Percentiles rank a stretch among this genome's conserved stretches.
Conservation (phyloP, 1,140 invertebrate genomes). For the Brachionus sp. region DNA sequence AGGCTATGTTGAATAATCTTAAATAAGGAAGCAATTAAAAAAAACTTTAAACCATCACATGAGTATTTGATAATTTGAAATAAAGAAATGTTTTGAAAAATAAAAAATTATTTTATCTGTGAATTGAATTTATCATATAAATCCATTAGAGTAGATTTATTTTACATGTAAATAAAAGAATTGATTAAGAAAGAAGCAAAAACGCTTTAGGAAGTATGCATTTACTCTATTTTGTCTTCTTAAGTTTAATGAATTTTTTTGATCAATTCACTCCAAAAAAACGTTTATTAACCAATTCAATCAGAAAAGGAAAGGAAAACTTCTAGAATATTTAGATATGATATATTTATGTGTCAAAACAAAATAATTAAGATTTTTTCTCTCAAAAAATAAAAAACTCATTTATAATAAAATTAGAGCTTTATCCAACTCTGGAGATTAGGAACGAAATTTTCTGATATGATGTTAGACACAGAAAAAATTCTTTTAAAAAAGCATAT, state of each 20-base stretch:
- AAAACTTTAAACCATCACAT: no score
- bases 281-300: neutral
- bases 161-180: no score
- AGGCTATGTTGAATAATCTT: no score
- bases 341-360: neutral
- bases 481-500: neutral
- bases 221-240: neutral
- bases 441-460: neutral
- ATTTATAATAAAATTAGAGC: neutral
- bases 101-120: no score
- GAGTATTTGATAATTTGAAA: no score
- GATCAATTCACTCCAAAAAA: neutral
- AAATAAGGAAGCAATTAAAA: no score
- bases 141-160: no score
- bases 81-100: no score
- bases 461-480: no score
- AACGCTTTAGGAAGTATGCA: no score
- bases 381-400: neutral
- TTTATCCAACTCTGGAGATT: neutral
- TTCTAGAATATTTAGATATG: neutral
- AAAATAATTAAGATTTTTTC: neutral
- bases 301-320: neutral
- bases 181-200: no score
- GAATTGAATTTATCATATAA: no score
- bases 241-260: neutral